Evolutionary conservation across 2,797 vertebrate species (phyloP).

Genomic region (Eutrigla gurnardus): DNA sequence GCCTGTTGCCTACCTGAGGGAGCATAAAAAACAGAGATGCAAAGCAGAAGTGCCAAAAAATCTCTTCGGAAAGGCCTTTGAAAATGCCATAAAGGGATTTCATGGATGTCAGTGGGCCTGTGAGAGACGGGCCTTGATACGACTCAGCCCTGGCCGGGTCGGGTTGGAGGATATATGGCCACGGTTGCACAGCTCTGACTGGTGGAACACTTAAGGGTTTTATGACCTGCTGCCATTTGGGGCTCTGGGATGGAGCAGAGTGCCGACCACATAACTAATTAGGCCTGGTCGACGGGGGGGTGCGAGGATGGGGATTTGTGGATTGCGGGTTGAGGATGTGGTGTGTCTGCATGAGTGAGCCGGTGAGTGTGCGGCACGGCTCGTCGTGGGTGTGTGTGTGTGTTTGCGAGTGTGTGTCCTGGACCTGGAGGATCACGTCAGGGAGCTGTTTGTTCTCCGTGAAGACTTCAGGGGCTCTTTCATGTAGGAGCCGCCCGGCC

Average conservation of each 20-base stretch:
- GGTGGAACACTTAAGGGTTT: constrained; percentile 90
- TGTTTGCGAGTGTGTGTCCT: constrained; percentile 47
- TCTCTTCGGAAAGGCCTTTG: constrained; percentile 74
- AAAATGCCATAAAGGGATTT: constrained; percentile 83
- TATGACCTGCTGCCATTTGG: constrained; percentile 87
- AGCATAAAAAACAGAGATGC: constrained; percentile 62
- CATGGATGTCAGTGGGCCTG: constrained; percentile 77
- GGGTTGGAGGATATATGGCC: constrained; percentile 74
- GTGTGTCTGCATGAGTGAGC: constrained; percentile 60
- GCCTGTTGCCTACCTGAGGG: constrained; percentile 51
- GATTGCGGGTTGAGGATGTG: constrained; percentile 69
- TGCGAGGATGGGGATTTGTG: constrained; percentile 69
- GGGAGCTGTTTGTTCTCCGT: constrained; percentile 61
- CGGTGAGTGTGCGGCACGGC: constrained; percentile 55
- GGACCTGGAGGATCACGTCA: constrained; percentile 58
- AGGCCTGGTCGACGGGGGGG: constrained; percentile 66
- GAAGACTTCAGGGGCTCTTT: constrained; percentile 61
- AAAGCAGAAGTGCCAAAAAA: constrained; percentile 76
- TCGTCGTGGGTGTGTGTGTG: constrained; percentile 21
- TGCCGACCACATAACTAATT: constrained; percentile 84
- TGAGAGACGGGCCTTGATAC: constrained; percentile 83
- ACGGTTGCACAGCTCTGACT: constrained; percentile 83
- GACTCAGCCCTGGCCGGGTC: constrained; percentile 69
- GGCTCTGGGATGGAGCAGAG: constrained; percentile 76
- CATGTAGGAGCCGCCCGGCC: constrained; percentile 55